These are phyloP conservation scores for Psittacula echo DNA, from an alignment of 2,797 vertebrate species.

Conservation along the genomic window DNA sequence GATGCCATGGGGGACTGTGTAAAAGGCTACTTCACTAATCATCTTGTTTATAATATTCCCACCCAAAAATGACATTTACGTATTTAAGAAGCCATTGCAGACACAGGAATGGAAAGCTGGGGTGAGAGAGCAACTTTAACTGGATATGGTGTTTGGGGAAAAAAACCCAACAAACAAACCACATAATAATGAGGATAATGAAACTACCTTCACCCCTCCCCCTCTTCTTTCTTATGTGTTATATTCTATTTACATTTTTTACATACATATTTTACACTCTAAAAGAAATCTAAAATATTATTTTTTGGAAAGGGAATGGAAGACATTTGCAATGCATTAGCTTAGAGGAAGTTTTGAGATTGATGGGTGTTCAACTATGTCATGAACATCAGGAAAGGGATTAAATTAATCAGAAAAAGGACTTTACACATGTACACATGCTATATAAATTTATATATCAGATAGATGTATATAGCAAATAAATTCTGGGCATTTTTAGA, in stretches of 20 bases:
- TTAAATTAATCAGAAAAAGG: background rate
- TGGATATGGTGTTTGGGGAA: background rate
- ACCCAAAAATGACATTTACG: background rate
- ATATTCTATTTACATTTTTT: background rate
- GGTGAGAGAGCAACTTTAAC: background rate
- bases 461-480: background rate
- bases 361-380: background rate
- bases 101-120: background rate
- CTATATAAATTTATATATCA: background rate
- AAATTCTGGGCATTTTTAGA: background rate
- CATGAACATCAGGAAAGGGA: background rate
- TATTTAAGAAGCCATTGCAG: background rate
- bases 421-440: background rate
- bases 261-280: background rate
- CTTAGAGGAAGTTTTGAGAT: background rate
- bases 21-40: background rate
- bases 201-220: fast-evolving
- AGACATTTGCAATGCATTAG: background rate
- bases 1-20: background rate
- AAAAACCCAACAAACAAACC: fast-evolving
- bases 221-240: background rate
- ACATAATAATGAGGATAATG: background rate
- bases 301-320: background rate
- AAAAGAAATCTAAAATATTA: fast-evolving
- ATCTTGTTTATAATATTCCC: background rate